A percentile compares a stretch with the other conserved stretches of the same genome.
phyloP scores from a whole-genome alignment of 2,113 vertebrate species.

The Malurus melanocephalus region DNA sequence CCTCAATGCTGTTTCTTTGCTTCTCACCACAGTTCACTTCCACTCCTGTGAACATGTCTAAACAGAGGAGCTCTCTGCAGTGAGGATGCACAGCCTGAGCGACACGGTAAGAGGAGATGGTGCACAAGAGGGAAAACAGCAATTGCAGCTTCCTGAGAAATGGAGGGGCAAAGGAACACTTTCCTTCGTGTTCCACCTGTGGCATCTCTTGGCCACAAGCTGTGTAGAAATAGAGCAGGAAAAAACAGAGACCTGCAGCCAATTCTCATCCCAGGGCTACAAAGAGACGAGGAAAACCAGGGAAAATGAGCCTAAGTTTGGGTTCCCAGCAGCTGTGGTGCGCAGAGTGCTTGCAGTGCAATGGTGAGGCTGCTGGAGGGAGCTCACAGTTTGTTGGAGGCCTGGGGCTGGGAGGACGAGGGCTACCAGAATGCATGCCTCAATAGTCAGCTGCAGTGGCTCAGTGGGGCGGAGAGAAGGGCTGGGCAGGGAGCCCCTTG shows the following conservation, averaged over 20 bases:
- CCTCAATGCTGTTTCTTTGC: not conserved
- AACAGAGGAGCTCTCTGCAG: not conserved
- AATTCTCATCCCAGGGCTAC: not conserved
- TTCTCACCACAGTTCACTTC: slow-evolving; percentile 13
- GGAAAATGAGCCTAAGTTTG: not conserved
- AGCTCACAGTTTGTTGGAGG: slow-evolving; percentile 14
- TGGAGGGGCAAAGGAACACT: not conserved
- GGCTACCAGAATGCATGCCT: not conserved
- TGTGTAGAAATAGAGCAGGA: not conserved
- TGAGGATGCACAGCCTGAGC: not conserved
- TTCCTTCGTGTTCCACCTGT: not conserved
- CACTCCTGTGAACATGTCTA: not conserved
- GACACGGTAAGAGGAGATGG: not conserved
- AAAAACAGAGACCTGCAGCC: not conserved
- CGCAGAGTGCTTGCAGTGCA: not conserved
- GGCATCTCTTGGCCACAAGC: not conserved
- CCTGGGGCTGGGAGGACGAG: not conserved
- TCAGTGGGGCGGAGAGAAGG: not conserved
- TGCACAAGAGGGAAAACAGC: not conserved
- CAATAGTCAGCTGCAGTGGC: not conserved
- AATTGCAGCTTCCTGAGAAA: not conserved
- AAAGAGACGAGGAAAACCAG: not conserved
- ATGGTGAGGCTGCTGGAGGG: slow-evolving; percentile 10
- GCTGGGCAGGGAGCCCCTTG: not conserved
- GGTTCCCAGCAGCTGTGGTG: not conserved